phyloP scores from a whole-genome alignment of 2,888 invertebrate species.

The Acanthoscelides obtectus region DNA sequence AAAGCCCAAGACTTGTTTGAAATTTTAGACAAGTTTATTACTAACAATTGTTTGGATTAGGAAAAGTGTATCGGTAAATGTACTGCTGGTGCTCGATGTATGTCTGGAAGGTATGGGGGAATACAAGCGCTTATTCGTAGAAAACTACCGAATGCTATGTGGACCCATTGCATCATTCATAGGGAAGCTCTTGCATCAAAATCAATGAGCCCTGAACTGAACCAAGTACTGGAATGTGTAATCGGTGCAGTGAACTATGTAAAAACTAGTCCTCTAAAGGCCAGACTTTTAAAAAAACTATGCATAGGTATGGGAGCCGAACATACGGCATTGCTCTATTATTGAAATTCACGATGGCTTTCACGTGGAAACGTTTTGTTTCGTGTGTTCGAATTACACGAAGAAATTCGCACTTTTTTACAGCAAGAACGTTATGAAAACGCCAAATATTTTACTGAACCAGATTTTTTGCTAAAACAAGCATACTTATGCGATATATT shows the following conservation, averaged over 20 bases:
- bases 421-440: slow-evolving; percentile 9
- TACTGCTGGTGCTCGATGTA: slow-evolving; percentile 10
- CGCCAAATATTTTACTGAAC: background rate
- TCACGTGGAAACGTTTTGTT: slow-evolving; percentile 15
- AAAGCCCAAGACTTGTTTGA: background rate
- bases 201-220: too few species aligned
- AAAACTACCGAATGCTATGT: slow-evolving; percentile 1
- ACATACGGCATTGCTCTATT: slow-evolving; percentile 6
- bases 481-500: slow-evolving; percentile 9
- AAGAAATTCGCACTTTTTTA: slow-evolving; percentile 18
- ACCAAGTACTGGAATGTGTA: slow-evolving; percentile 7
- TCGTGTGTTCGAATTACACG: slow-evolving; percentile 13
- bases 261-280: slow-evolving; percentile 15
- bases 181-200: too few species aligned
- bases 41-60: too few species aligned
- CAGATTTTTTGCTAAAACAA: slow-evolving; percentile 2
- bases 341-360: slow-evolving; percentile 15
- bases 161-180: slow-evolving; percentile 2
- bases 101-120: slow-evolving; percentile 7
- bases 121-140: slow-evolving; percentile 8
- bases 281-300: slow-evolving; percentile 10
- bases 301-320: slow-evolving; percentile 1
- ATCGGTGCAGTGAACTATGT: slow-evolving; percentile 16
- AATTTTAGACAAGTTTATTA: background rate
- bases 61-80: slow-evolving; percentile 10